Conservation (phyloP, 1,140 invertebrate species). For the Mizuhopecten yessoensis region DNA sequence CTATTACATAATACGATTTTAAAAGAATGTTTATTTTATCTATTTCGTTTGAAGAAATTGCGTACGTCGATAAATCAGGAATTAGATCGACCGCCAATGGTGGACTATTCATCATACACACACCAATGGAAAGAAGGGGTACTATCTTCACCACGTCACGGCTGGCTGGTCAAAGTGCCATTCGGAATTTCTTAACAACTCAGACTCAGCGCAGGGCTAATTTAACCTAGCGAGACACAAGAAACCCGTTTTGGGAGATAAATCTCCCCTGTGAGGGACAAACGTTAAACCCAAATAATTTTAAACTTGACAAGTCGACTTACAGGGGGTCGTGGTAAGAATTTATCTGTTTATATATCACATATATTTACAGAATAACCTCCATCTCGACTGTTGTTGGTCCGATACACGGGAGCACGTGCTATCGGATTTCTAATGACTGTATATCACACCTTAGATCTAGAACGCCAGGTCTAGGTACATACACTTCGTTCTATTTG, state of each 20-base stretch:
- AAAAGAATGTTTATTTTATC: neutral
- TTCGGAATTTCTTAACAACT: conserved; percentile 39
- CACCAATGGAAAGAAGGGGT: neutral
- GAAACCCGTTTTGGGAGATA: neutral
- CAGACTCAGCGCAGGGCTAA: neutral
- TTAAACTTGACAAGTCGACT: conserved; percentile 34
- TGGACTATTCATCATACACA: neutral
- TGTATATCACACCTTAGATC: neutral
- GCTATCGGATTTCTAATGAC: conserved; percentile 24
- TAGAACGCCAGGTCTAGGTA: conserved; percentile 5
- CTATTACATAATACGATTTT: neutral
- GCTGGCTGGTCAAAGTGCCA: conserved; percentile 18
- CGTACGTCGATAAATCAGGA: conserved; percentile 14
- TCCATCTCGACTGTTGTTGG: conserved; percentile 31
- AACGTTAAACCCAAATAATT: neutral
- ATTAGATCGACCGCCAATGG: conserved; percentile 31
- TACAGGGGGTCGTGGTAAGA: conserved; percentile 30
- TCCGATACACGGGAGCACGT: conserved; percentile 1
- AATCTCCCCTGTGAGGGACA: conserved; percentile 19
- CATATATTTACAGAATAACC: conserved; percentile 36
- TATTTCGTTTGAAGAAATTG: conserved; percentile 35
- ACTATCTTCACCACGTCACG: neutral
- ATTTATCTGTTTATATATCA: conserved; percentile 40
- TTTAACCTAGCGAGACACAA: conserved; percentile 6
- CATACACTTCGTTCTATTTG: conserved; percentile 11